A percentile compares a stretch with the other conserved stretches of the same genome.
phyloP scores from a whole-genome alignment of 2,113 vertebrate species.

The Euleptes europaea region DNA sequence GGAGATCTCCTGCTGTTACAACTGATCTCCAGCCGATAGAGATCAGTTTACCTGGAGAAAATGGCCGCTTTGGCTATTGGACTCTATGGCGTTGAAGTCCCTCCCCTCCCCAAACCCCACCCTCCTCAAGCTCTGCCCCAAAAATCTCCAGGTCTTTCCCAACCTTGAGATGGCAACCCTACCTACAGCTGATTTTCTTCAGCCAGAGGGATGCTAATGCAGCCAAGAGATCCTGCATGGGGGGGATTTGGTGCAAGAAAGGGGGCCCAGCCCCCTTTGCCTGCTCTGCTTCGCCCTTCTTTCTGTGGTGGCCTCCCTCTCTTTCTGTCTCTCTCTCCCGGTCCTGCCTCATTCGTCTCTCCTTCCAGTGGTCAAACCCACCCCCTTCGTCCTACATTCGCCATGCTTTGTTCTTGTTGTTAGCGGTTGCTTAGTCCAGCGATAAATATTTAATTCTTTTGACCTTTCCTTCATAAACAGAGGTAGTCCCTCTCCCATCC shows the following conservation, averaged over 20 bases:
- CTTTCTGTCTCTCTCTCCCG: background rate
- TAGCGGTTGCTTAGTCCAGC: background rate
- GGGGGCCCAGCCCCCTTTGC: too few species aligned
- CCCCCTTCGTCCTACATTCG: background rate
- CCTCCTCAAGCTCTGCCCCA: too few species aligned
- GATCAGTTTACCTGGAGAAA: too few species aligned
- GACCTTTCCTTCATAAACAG: background rate
- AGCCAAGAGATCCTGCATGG: background rate
- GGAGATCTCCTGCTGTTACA: too few species aligned
- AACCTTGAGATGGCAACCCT: too few species aligned
- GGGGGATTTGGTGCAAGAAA: background rate
- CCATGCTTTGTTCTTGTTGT: background rate
- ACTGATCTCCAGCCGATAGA: too few species aligned
- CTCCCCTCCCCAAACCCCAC: too few species aligned
- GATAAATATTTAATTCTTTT: slow-evolving; percentile 6
- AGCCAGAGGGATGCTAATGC: too few species aligned
- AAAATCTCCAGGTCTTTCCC: too few species aligned
- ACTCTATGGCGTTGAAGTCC: too few species aligned
- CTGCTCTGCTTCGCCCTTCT: background rate
- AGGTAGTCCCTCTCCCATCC: background rate
- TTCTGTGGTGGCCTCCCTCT: background rate
- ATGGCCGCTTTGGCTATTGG: too few species aligned
- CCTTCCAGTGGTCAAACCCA: background rate
- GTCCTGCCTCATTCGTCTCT: too few species aligned
- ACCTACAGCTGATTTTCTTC: background rate